Evolutionary conservation across 2,888 invertebrate genomes (phyloP), one percentile per base, ranked within the genome.

Genomic region (Atethmia centrago): DNA sequence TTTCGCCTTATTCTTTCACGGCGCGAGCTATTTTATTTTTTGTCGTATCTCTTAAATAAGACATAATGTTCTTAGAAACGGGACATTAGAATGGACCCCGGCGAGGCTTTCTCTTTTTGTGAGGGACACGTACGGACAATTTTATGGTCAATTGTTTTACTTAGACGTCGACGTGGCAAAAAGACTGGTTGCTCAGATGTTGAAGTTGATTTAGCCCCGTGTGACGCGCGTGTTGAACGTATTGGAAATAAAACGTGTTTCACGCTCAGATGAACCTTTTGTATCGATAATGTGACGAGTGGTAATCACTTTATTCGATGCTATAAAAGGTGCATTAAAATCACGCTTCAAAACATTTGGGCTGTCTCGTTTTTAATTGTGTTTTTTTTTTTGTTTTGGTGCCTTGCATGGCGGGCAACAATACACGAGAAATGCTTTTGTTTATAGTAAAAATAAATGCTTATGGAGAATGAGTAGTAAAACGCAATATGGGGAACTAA

Each of bases 41-140:
- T 94, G 93, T 93, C 92, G 92, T 92, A 90, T 93, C 93, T 92
- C 93, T 95, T 94, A 96, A 96, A 95, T 95, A 95, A 95, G 95
- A 96, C 95, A 93, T 96, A 94, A 96, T 95, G 95, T 95, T 95
- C 95, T 94, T 88, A 95, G 95, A 95, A 95, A 95, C 93, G 94
- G 92, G 90, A 94, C 93, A 94, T 95, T 94, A 94, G 93, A 95
- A 94, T 93, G 93, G 93, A 90, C 91, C 89, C 85, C 84, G 85
- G 84, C 85, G 86, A 88, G 88, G 94, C 94, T 95, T 94, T 95
- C 94, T 95, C 94, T 95, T 95, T 94, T 95, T 94, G 93, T 92
- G 84, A 90, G 92, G 92, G 91, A 93, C 95, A 95, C 95, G 95
- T 95, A 93, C 93, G 90, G 88, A 87, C 90, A 91, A 94, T 95